Conservation (phyloP, 2,888 invertebrate species). For the Lepidocyrtinus sp. region DNA sequence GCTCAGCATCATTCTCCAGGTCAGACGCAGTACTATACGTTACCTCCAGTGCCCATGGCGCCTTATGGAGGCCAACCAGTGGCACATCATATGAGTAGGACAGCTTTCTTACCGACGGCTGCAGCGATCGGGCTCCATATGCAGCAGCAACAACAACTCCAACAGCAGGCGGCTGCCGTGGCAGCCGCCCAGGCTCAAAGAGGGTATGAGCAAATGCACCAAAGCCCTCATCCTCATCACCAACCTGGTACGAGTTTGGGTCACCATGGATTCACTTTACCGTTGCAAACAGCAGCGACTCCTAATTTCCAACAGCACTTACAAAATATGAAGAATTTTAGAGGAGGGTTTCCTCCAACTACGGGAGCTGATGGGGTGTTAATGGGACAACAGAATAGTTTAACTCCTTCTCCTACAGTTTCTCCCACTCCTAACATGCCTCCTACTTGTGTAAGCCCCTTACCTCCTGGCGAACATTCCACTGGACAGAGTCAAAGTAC, state of each 20-base stretch:
- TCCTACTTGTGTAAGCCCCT: conserved; percentile 44
- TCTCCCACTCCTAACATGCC: conserved; percentile 61
- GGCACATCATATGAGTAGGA: not conserved
- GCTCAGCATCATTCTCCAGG: conserved; percentile 47
- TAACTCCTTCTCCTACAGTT: conserved; percentile 62
- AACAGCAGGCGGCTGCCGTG: conserved; percentile 37
- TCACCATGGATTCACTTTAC: conserved; percentile 39
- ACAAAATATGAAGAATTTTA: conserved; percentile 46
- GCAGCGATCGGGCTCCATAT: conserved; percentile 40
- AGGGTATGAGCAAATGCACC: conserved; percentile 30
- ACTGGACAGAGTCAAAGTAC: conserved; percentile 33
- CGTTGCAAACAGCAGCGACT: conserved; percentile 11
- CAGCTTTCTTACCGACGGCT: conserved; percentile 45
- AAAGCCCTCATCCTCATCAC: conserved; percentile 10
- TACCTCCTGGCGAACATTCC: conserved; percentile 53
- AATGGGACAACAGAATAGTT: conserved; percentile 24
- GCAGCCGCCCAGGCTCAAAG: conserved; percentile 36
- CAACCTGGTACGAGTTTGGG: conserved; percentile 43
- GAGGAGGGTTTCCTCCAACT: conserved; percentile 4
- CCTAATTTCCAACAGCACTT: conserved; percentile 51
- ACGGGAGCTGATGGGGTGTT: conserved; percentile 16
- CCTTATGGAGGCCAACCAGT: conserved; percentile 26
- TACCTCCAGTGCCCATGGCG: conserved; percentile 45
- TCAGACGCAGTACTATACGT: conserved; percentile 47
- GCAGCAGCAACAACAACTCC: conserved; percentile 47